phyloP scores from a whole-genome alignment of 2,888 invertebrate genomes.

The Nemoura dubitans region DNA sequence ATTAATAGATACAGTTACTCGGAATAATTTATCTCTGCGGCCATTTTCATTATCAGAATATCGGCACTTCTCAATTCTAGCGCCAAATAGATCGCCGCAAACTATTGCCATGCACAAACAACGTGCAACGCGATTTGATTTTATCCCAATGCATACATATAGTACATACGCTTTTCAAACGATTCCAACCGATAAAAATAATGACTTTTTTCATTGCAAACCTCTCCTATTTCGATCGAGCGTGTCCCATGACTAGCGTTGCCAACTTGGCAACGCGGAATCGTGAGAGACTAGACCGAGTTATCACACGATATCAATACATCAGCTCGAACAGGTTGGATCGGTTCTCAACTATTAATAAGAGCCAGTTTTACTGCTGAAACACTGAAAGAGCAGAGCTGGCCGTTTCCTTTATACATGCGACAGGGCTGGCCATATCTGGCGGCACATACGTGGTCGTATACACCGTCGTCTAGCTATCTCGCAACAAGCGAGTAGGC shows the following conservation, averaged over 20 bases:
- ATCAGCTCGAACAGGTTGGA: slow-evolving; percentile 44
- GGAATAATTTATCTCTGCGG: not conserved
- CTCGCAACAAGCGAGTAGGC: not conserved
- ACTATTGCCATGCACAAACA: not conserved
- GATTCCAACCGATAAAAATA: not conserved
- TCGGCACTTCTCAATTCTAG: not conserved
- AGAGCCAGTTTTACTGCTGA: slow-evolving; percentile 25
- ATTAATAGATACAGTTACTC: not conserved
- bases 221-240: not conserved
- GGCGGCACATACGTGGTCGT: too few species aligned
- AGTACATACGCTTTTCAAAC: not conserved
- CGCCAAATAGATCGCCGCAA: not conserved
- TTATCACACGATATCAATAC: slow-evolving; percentile 34
- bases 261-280: not conserved
- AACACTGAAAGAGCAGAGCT: not conserved
- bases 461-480: too few species aligned
- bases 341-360: slow-evolving; percentile 29
- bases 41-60: not conserved
- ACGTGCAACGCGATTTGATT: too few species aligned
- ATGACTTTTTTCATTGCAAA: not conserved
- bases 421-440: not conserved
- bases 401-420: not conserved
- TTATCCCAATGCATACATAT: not conserved
- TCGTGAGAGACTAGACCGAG: slow-evolving; percentile 34
- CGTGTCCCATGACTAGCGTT: not conserved